Conservation (phyloP, 1,140 invertebrate genomes). For the Limonius californicus region DNA sequence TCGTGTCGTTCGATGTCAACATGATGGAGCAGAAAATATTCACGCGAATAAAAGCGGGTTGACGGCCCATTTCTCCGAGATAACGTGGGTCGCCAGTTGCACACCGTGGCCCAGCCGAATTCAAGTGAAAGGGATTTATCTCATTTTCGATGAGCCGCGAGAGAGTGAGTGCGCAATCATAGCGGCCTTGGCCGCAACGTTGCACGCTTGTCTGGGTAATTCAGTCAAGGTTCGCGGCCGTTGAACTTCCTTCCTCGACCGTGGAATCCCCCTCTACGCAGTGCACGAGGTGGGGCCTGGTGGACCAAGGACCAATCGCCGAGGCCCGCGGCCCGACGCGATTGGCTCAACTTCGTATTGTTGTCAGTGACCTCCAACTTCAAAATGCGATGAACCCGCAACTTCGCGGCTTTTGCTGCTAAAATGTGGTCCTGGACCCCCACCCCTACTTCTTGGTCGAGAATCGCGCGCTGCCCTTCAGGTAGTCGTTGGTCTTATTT, state of each 20-base stretch:
- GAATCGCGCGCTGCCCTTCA: conserved; percentile 44
- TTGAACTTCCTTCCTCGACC: conserved; percentile 53
- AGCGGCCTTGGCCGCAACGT: conserved; percentile 57
- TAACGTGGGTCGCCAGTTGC: not conserved
- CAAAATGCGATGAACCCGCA: conserved; percentile 58
- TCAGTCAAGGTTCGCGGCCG: conserved; percentile 66
- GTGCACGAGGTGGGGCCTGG: conserved; percentile 36
- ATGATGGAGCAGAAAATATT: not conserved
- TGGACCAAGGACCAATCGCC: conserved; percentile 15
- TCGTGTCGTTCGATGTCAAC: not conserved
- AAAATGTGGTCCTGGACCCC: conserved; percentile 27
- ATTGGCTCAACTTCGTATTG: conserved; percentile 39
- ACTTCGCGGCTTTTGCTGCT: conserved; percentile 41
- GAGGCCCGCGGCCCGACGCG: conserved; percentile 16
- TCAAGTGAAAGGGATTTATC: conserved; percentile 34
- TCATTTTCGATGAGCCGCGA: conserved; percentile 27
- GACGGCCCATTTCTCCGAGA: not conserved
- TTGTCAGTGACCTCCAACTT: conserved; percentile 61
- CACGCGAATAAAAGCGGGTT: not conserved
- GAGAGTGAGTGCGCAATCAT: conserved; percentile 31
- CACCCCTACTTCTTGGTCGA: conserved; percentile 31
- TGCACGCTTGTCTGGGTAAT: conserved; percentile 57
- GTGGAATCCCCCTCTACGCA: conserved; percentile 33
- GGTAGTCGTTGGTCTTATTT: conserved; percentile 45
- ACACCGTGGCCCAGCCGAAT: not conserved